Evolutionary conservation across 2,888 invertebrate genomes (phyloP), one percentile per base, ranked within the genome.

Genomic region (Dendrolimus pini): DNA sequence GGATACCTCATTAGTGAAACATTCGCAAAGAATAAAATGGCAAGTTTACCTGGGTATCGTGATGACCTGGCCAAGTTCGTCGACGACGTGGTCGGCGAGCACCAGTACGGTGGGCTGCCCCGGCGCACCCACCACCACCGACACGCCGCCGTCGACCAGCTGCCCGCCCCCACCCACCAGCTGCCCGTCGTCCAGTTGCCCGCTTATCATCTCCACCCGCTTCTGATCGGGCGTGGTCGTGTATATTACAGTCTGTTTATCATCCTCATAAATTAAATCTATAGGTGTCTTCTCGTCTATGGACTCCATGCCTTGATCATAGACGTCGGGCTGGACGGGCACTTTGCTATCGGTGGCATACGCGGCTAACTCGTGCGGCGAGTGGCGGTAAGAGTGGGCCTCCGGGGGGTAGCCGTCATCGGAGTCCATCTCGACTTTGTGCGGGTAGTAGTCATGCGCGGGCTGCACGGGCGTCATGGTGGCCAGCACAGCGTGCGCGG

Each of bases 381-480:
- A 92, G 67, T 91, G 92, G 54, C 92, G 86, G 74, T 93, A 93
- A 59, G 92, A 91, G 67, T 92, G 90, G 63, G 93, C 92, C 71
- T 92, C 93, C 72, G 94, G 93, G 41, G 92, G 92, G 72, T 93
- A 92, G 61, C 92, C 93, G 60, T 91, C 91, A 67, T 91, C 91
- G 59, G 91, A 91, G 73, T 93, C 93, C 91, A 93, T 92, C 74
- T 93, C 93, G 60, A 93, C 93, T 71, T 93, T 91, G 75, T 91
- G 91, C 58, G 89, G 89, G 73, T 91, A 91, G 72, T 90, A 92
- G 74, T 96, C 96, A 71, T 96, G 92, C 52, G 96, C 96, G n/a
- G 95, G 96, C 70, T 88, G 89, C 66, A 96, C 96, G 59, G 96
- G 96, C 62, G 96, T 96, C 96, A 96, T 96, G 74, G 96, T 96